Evolutionary conservation across 1,140 invertebrate species (phyloP), one percentile per base, ranked within the genome.

Genomic region (Lepidostoma basale): DNA sequence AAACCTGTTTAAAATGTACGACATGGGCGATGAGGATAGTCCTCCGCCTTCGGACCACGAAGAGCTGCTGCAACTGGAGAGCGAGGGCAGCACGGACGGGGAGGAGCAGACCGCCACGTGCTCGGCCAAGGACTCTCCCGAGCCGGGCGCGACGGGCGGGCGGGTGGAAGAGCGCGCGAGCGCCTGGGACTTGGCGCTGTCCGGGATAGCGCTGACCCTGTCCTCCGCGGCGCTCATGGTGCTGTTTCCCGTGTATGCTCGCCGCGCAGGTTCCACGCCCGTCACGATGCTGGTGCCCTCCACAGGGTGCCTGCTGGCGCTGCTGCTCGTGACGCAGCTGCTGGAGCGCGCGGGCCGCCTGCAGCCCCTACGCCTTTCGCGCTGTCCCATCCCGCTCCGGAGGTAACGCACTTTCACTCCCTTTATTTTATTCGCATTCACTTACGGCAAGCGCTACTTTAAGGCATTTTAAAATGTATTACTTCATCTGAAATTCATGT

Each of bases 1-100:
- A n/a, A n/a, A n/a, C n/a, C 6, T n/a, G n/a, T 23, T 9, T 3
- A 49, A 36, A 18, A 69, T 65, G 14, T 70, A 70, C 16, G 68
- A 70, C 20, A 70, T 67, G 23, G 68, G 58, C 1, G 63, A 70
- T 3, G 49, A 25, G 3, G 68, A 70, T 6, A 59, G 68, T 5
- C 40, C 54, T 3, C 25, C 42, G n/a, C 63, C 45, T 2, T 70
- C 68, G 16, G 68, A 70, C 28, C 68, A 62, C 20, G 68, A 70
- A n/a, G 68, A 70, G 10, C n/a, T 70, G 16, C 22, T 66, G 23
- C 54, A 56, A 5, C 9, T 30, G 12, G 68, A 66, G 5, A 70
- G 49, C 6, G 63, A 62, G 12, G 22, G 16, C 30, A 70, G 56
- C 23, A 62, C 63, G 4, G 68, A 70, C 28, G 54, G 40, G 28